These are phyloP conservation scores for Anhinga anhinga DNA, from an alignment of 2,113 vertebrate genomes.

Conservation along the genomic window DNA sequence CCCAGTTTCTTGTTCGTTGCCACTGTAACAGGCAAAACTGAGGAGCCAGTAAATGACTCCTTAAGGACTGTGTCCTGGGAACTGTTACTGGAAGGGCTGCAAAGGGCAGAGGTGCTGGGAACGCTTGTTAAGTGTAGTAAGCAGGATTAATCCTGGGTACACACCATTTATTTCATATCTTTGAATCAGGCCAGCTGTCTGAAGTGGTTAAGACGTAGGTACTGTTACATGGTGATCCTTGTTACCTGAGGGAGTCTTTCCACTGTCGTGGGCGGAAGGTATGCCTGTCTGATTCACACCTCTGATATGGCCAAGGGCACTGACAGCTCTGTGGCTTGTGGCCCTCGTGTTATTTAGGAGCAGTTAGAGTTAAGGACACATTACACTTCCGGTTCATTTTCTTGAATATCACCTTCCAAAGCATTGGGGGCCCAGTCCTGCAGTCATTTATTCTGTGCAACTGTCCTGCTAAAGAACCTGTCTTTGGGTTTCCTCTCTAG, in stretches of 20 bases:
- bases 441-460: not conserved
- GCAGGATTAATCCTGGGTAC: not conserved
- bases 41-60: not conserved
- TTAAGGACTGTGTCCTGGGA: not conserved
- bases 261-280: not conserved
- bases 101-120: not conserved
- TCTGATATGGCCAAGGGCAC: not conserved
- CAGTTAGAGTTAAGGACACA: not conserved
- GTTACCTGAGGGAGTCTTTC: not conserved
- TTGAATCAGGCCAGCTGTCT: not conserved
- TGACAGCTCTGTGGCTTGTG: fast-evolving
- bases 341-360: not conserved
- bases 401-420: not conserved
- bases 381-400: not conserved
- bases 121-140: not conserved
- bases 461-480: not conserved
- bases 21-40: not conserved
- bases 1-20: not conserved
- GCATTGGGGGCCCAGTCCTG: not conserved
- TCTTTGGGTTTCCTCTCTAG: not conserved
- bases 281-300: not conserved
- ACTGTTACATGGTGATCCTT: not conserved
- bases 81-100: not conserved
- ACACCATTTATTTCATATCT: not conserved
- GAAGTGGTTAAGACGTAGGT: not conserved